A percentile compares a stretch with the other conserved stretches of the same genome.
Evolutionary conservation across 1,140 invertebrate species (phyloP).

Genomic region (Drosophila pseudoananassae): DNA sequence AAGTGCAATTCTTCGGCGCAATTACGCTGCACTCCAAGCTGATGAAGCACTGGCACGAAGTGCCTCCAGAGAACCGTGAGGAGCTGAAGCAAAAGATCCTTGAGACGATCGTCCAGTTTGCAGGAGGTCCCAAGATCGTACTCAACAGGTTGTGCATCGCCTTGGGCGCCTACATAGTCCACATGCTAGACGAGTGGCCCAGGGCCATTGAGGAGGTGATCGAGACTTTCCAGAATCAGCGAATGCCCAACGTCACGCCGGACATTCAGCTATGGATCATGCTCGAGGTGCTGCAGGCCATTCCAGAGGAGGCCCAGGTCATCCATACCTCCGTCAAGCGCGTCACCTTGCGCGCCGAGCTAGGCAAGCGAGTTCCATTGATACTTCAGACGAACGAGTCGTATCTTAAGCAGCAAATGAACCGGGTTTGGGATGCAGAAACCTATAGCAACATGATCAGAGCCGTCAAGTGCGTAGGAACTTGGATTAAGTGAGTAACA

Average conservation of each 20-base stretch:
- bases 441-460: conserved; percentile 84
- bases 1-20: conserved; percentile 97
- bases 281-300: conserved; percentile 90
- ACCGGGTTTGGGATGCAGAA: conserved; percentile 63
- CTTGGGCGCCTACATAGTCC: conserved; percentile 88
- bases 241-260: conserved; percentile 85
- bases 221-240: conserved; percentile 87
- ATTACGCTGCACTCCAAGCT: conserved; percentile 94
- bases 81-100: conserved; percentile 90
- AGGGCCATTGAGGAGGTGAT: conserved; percentile 88
- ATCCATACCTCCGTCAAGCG: conserved; percentile 80
- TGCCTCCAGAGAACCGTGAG: conserved; percentile 91
- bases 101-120: conserved; percentile 90
- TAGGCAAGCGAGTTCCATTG: conserved; percentile 69
- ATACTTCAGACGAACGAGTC: conserved; percentile 73
- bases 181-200: conserved; percentile 88
- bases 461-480: conserved; percentile 86
- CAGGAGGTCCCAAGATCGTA: conserved; percentile 92
- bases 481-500: conserved; percentile 86
- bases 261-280: conserved; percentile 87
- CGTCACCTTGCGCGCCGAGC: conserved; percentile 63
- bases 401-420: conserved; percentile 69
- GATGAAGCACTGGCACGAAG: conserved; percentile 93
- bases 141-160: conserved; percentile 94
- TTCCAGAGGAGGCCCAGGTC: conserved; percentile 89